Conservation (phyloP, 2,113 vertebrate genomes). For the Peromyscus californicus region DNA sequence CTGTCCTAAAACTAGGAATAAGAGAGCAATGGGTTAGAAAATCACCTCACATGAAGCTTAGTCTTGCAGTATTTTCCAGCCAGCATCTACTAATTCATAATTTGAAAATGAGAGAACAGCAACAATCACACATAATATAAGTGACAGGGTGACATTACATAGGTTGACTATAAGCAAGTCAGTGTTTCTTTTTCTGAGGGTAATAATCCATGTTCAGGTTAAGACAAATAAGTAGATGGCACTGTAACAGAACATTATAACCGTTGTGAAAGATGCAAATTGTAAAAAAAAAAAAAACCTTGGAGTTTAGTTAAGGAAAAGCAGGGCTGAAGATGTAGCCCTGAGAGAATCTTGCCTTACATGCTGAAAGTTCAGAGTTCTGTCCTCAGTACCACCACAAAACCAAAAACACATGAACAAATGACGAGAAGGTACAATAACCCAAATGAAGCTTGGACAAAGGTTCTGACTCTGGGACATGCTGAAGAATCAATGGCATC, state of each 20-base stretch:
- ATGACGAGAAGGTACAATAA: not conserved
- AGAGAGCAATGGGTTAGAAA: constrained; percentile 13
- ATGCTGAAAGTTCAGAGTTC: not conserved
- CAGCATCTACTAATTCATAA: not conserved
- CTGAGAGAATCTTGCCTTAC: not conserved
- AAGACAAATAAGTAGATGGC: not conserved
- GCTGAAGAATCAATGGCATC: not conserved
- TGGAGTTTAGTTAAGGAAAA: not conserved
- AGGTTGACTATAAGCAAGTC: not conserved
- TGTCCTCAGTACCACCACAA: not conserved
- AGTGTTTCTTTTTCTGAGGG: not conserved
- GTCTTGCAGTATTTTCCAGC: not conserved
- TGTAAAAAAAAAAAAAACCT: not conserved
- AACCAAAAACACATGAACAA: not conserved
- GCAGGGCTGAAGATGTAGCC: not conserved
- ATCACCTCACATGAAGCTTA: not conserved
- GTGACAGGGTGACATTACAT: not conserved
- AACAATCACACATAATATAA: not conserved
- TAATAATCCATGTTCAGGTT: constrained; percentile 4
- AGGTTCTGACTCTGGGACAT: not conserved
- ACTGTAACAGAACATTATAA: not conserved
- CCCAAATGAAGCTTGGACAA: not conserved
- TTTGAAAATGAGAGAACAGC: not conserved
- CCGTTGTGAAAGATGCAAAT: not conserved
- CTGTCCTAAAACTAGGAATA: not conserved